A percentile compares a stretch with the other conserved stretches of the same genome.
Conservation (phyloP, 2,797 vertebrate species). For the Lophius americanus region DNA sequence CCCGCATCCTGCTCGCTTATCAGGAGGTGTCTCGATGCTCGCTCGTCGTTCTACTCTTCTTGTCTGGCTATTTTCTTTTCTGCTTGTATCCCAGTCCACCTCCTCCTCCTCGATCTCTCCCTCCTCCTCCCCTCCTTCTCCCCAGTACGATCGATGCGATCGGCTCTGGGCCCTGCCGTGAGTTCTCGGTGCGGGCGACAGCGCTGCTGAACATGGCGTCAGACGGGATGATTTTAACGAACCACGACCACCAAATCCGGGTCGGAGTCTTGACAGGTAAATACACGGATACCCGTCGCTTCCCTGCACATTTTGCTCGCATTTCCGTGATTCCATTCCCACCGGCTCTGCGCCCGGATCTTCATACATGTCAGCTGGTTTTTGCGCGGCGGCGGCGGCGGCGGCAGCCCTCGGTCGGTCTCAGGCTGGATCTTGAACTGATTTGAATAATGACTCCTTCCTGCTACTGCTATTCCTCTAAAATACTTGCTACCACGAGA, state of each 20-base stretch:
- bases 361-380: conserved; percentile 66
- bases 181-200: conserved; percentile 85
- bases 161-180: conserved; percentile 84
- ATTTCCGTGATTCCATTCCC: conserved; percentile 33
- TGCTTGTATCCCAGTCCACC: conserved; percentile 36
- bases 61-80: conserved; percentile 57
- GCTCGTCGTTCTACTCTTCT: conserved; percentile 76
- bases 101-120: conserved; percentile 31
- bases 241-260: conserved; percentile 98
- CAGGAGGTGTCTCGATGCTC: conserved; percentile 58
- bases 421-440: conserved; percentile 21
- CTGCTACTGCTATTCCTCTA: conserved; percentile 21
- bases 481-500: conserved; percentile 20
- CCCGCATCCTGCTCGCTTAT: conserved; percentile 67
- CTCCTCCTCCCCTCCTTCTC: conserved; percentile 53
- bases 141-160: conserved; percentile 81
- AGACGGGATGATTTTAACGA: conserved; percentile 97
- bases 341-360: conserved; percentile 49
- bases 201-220: conserved; percentile 95
- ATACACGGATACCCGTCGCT: conserved; percentile 22
- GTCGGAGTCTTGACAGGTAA: conserved; percentile 97
- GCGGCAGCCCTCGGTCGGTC: conserved; percentile 29
- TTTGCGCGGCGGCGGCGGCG: conserved; percentile 42
- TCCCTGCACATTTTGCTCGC: conserved; percentile 17
- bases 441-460: conserved; percentile 46